A percentile compares a stretch with the other conserved stretches of the same genome.
These are phyloP conservation scores for Temnothorax ravouxi DNA, from an alignment of 2,888 invertebrate genomes.

Conservation along the genomic window DNA sequence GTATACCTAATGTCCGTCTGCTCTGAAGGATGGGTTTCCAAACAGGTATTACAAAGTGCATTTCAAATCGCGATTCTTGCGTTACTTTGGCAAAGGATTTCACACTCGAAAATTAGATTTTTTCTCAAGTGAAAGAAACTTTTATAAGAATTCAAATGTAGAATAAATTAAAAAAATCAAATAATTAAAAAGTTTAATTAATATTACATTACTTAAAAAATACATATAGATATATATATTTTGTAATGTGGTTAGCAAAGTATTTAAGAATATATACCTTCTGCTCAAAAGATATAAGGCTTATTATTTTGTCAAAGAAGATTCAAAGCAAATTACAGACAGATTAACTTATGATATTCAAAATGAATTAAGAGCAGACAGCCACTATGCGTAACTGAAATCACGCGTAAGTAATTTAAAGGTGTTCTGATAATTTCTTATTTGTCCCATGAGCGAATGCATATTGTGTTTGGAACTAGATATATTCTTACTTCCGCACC, in stretches of 20 bases:
- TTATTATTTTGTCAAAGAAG: neutral
- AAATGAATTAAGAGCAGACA: neutral
- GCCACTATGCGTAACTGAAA: constrained; percentile 10
- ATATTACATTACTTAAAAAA: neutral
- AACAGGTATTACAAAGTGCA: neutral
- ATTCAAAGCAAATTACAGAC: constrained; percentile 18
- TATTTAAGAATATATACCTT: neutral
- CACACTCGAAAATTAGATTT: neutral
- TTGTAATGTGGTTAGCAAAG: neutral
- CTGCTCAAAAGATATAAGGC: neutral
- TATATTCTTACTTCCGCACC: too few relatives aligned
- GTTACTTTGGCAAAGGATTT: neutral
- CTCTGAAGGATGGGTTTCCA: neutral
- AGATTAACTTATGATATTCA: constrained; percentile 30
- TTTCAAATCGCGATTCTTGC: neutral
- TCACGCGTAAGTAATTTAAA: neutral
- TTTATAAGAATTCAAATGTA: neutral
- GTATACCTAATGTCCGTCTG: constrained; percentile 37
- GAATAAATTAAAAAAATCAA: neutral
- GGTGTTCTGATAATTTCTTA: neutral
- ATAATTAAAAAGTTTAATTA: neutral
- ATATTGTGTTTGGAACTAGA: too few relatives aligned
- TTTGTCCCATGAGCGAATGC: too few relatives aligned
- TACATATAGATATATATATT: too few relatives aligned
- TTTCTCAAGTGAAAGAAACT: neutral